These are phyloP conservation scores for Rhincodon typus DNA, from an alignment of 2,797 vertebrate species.

Conservation along the genomic window DNA sequence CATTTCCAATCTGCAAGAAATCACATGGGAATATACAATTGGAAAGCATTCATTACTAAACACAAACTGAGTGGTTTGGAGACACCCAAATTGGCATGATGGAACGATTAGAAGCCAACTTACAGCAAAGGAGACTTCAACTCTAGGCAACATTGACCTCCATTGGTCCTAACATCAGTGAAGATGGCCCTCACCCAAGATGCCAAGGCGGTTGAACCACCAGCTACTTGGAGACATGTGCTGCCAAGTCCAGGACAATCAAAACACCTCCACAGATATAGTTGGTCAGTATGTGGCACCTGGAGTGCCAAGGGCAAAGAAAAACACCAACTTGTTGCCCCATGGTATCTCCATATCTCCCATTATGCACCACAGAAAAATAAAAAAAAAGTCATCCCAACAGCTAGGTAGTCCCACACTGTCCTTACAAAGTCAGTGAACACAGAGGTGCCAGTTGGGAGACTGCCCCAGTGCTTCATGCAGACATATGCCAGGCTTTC, in stretches of 20 bases:
- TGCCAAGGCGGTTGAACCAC: not conserved
- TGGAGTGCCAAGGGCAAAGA: too few relatives aligned
- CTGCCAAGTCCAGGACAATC: not conserved
- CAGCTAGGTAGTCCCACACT: too few relatives aligned
- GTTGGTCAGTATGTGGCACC: not conserved
- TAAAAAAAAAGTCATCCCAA: too few relatives aligned
- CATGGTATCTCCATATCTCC: too few relatives aligned
- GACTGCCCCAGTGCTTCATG: too few relatives aligned
- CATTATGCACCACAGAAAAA: too few relatives aligned
- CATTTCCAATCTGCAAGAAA: not conserved
- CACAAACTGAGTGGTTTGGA: not conserved
- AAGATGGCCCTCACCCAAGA: not conserved
- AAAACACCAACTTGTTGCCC: too few relatives aligned
- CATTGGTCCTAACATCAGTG: too few relatives aligned
- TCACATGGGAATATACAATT: not conserved
- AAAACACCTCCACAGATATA: not conserved
- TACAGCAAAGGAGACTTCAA: not conserved
- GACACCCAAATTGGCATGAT: not conserved
- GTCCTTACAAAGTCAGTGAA: too few relatives aligned
- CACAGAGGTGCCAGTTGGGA: too few relatives aligned
- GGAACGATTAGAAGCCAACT: not conserved
- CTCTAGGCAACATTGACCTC: not conserved
- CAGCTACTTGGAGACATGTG: not conserved
- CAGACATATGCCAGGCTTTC: too few relatives aligned
- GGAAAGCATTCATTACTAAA: not conserved